phyloP scores from a whole-genome alignment of 2,888 invertebrate species.

The Ennomos erosarius region DNA sequence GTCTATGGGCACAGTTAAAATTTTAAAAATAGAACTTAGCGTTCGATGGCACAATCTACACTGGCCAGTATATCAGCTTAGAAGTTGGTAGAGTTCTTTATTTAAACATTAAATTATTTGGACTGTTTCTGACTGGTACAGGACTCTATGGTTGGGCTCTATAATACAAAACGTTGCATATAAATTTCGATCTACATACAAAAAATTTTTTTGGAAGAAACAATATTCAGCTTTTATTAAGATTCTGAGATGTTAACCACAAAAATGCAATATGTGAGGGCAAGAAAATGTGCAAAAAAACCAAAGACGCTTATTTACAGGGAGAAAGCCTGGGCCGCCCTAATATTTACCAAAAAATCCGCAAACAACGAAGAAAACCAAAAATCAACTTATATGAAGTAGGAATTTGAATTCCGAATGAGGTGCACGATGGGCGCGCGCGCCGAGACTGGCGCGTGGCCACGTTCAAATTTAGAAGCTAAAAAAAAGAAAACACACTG shows the following conservation, averaged over 20 bases:
- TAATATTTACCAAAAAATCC: slow-evolving; percentile 64
- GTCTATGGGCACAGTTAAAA: slow-evolving; percentile 50
- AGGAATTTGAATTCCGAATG: slow-evolving; percentile 50
- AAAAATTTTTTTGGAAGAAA: background rate
- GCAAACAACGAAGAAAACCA: slow-evolving; percentile 37
- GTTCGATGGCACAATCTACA: slow-evolving; percentile 49
- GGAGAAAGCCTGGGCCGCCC: slow-evolving; percentile 19
- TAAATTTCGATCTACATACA: slow-evolving; percentile 15
- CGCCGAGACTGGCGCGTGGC: slow-evolving; percentile 75
- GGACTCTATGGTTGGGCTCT: slow-evolving; percentile 71
- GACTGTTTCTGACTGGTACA: slow-evolving; percentile 65
- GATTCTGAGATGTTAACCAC: slow-evolving; percentile 46
- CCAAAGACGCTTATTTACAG: slow-evolving; percentile 30
- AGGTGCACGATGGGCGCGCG: slow-evolving; percentile 70
- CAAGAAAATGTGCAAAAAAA: slow-evolving; percentile 28
- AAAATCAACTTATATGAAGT: slow-evolving; percentile 41
- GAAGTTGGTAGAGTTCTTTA: slow-evolving; percentile 49
- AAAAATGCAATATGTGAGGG: slow-evolving; percentile 40
- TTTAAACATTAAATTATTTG: slow-evolving; percentile 52
- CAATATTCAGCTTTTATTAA: slow-evolving; percentile 23
- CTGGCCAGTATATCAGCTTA: slow-evolving; percentile 48
- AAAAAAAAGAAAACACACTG: slow-evolving; percentile 64
- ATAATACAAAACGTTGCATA: slow-evolving; percentile 30
- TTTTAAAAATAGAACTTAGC: slow-evolving; percentile 47
- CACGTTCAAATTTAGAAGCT: slow-evolving; percentile 80